Percentiles rank a stretch among this genome's conserved stretches.
Evolutionary conservation across 2,797 vertebrate species (phyloP).

Genomic region (Eidolon dupreanum): DNA sequence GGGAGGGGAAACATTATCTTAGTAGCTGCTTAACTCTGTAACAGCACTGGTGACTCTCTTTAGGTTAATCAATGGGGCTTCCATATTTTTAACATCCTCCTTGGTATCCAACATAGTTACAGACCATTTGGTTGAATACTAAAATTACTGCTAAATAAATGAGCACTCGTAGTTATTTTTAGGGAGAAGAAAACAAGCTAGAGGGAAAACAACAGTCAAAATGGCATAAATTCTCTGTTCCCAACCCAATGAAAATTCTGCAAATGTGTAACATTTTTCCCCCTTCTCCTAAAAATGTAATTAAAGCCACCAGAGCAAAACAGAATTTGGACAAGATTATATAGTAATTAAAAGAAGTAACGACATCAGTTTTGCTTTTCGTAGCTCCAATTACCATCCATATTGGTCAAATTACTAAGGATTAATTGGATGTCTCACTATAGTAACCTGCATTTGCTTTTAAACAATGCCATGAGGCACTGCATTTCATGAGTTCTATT

Average conservation of each 20-base stretch:
- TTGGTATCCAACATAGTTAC: not conserved
- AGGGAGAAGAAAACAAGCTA: constrained; percentile 12
- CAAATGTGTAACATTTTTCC: not conserved
- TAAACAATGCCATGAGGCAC: not conserved
- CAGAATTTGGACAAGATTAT: constrained; percentile 72
- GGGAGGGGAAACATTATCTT: not conserved
- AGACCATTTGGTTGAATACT: not conserved
- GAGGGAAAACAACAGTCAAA: not conserved
- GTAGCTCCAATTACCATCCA: constrained; percentile 73
- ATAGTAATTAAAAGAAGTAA: constrained; percentile 78
- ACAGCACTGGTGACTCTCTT: not conserved
- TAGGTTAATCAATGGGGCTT: not conserved
- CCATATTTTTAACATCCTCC: not conserved
- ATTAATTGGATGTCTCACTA: constrained; percentile 76
- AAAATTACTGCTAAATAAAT: constrained; percentile 42
- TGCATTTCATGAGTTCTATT: constrained; percentile 34
- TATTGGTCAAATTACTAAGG: constrained; percentile 78
- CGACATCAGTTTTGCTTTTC: constrained; percentile 76
- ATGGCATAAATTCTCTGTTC: constrained; percentile 19
- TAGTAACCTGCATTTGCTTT: constrained; percentile 65
- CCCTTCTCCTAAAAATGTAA: constrained; percentile 43
- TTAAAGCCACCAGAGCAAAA: constrained; percentile 70
- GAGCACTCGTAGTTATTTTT: constrained; percentile 16
- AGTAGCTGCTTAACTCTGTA: not conserved
- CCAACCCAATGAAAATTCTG: constrained; percentile 25